Evolutionary conservation across 1,140 invertebrate species (phyloP).

Genomic region (Zaprionus taronus): DNA sequence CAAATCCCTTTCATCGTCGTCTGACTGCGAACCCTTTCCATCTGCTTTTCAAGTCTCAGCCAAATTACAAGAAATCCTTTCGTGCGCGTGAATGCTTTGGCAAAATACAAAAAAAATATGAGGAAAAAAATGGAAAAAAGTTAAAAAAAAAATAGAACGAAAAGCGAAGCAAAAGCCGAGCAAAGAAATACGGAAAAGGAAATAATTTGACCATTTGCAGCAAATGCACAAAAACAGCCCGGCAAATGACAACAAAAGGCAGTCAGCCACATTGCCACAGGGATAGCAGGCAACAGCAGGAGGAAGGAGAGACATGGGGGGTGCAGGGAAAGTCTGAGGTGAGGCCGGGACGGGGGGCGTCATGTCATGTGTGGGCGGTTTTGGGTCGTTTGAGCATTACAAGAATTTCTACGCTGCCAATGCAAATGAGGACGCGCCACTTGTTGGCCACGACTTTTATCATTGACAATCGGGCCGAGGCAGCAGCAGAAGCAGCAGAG

Average conservation of each 20-base stretch:
- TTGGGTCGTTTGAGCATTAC: constrained; percentile 52
- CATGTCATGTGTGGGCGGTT: constrained; percentile 70
- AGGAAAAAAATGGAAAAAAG: neutral
- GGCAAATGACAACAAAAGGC: constrained; percentile 56
- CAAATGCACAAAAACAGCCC: constrained; percentile 47
- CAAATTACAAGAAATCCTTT: constrained; percentile 83
- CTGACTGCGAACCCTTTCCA: constrained; percentile 48
- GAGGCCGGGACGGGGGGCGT: neutral
- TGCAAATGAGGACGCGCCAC: constrained; percentile 78
- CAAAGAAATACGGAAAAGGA: constrained; percentile 81
- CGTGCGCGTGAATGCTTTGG: constrained; percentile 80
- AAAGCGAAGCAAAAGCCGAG: constrained; percentile 46
- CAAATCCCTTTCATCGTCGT: constrained; percentile 75
- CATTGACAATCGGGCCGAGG: constrained; percentile 64
- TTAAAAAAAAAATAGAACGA: constrained; percentile 36
- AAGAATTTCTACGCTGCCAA: constrained; percentile 67
- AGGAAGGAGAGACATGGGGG: too few species aligned
- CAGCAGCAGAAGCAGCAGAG: neutral
- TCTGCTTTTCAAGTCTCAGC: constrained; percentile 73
- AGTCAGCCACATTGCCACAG: constrained; percentile 41
- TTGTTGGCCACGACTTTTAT: constrained; percentile 80
- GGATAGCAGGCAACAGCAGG: neutral
- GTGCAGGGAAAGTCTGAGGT: neutral
- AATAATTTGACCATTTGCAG: constrained; percentile 81
- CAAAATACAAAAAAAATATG: constrained; percentile 35